A percentile compares a stretch with the other conserved stretches of the same genome.
These are phyloP conservation scores for Parapristionchus giblindavisi DNA, from an alignment of 2,888 invertebrate species.

Conservation along the genomic window DNA sequence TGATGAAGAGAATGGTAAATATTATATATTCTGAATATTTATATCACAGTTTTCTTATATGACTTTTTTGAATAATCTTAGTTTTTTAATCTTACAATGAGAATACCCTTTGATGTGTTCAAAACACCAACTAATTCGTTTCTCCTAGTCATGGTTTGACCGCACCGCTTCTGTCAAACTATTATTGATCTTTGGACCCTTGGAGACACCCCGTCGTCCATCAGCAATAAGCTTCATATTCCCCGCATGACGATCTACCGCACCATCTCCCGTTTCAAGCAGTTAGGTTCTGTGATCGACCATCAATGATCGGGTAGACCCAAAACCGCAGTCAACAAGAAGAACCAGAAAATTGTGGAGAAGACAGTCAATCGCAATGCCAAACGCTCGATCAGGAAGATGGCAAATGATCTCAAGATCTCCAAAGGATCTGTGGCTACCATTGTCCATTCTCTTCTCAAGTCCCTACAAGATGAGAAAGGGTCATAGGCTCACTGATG, in stretches of 20 bases:
- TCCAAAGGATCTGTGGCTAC: background rate
- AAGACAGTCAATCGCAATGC: background rate
- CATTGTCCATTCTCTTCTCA: background rate
- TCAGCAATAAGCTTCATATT: background rate
- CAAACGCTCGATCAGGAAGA: background rate
- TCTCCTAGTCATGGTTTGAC: background rate
- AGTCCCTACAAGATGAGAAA: no score
- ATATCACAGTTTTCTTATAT: background rate
- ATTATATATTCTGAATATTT: background rate
- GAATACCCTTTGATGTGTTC: no score
- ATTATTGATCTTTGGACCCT: background rate
- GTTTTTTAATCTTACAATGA: no score
- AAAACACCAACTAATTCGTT: no score
- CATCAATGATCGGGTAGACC: background rate
- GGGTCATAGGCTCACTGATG: no score
- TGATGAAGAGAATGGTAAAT: slow-evolving; percentile 36
- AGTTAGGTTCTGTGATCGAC: background rate
- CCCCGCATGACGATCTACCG: background rate
- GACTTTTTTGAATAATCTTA: background rate
- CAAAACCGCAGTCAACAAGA: background rate
- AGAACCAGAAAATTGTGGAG: background rate
- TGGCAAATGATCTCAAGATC: background rate
- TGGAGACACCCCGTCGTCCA: background rate
- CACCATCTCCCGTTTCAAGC: background rate
- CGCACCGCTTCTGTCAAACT: background rate